Conservation (phyloP, 2,888 invertebrate species). For the Oxystoma pomonae region DNA sequence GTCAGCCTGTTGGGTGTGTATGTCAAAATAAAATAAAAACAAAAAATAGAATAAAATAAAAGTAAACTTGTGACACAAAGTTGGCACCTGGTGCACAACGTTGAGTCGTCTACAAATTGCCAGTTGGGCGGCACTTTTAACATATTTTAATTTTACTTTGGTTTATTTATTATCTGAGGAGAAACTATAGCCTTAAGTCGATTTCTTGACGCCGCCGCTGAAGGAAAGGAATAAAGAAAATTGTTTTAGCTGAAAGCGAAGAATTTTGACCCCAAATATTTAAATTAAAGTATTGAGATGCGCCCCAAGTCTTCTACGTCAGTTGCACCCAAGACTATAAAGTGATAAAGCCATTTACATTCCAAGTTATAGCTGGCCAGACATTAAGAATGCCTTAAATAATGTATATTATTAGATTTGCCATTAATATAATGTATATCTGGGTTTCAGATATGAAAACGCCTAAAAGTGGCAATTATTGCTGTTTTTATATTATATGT, state of each 20-base stretch:
- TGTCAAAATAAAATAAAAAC: too few relatives aligned
- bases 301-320: neutral
- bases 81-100: too few relatives aligned
- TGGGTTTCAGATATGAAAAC: neutral
- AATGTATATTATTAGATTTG: neutral
- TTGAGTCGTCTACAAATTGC: too few relatives aligned
- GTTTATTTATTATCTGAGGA: too few relatives aligned
- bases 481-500: conserved; percentile 1
- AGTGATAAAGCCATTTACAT: neutral
- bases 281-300: neutral
- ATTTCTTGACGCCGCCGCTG: too few relatives aligned
- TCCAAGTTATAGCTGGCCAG: neutral
- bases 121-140: too few relatives aligned
- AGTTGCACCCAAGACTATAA: neutral
- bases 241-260: neutral
- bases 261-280: neutral
- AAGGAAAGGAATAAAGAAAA: neutral
- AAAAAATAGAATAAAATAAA: too few relatives aligned
- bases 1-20: too few relatives aligned
- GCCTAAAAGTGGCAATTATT: conserved; percentile 1
- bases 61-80: too few relatives aligned
- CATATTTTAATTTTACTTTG: too few relatives aligned
- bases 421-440: neutral
- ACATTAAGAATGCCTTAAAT: neutral
- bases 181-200: too few relatives aligned